Evolutionary conservation across 2,113 vertebrate species (phyloP).

Genomic region (Circaetus gallicus): DNA sequence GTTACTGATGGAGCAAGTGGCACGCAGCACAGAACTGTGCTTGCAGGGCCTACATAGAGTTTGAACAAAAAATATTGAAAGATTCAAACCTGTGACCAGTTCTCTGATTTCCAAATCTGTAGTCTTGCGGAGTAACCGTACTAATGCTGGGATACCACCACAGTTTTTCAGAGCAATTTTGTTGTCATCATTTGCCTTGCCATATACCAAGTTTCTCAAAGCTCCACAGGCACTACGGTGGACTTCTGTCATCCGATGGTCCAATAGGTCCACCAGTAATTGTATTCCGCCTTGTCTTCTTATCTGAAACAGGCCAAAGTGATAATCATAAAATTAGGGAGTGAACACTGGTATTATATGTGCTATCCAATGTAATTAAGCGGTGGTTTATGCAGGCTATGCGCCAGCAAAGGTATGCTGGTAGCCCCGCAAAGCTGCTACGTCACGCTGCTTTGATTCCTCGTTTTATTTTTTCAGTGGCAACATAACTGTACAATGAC

Average conservation of each 20-base stretch:
- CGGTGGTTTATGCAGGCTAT: not conserved
- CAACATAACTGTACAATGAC: not conserved
- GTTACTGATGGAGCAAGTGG: not conserved
- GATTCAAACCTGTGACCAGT: slow-evolving; percentile 91
- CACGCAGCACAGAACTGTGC: not conserved
- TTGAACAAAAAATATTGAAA: not conserved
- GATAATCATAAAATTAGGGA: not conserved
- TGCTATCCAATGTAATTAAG: not conserved
- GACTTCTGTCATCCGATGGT: slow-evolving; percentile 97
- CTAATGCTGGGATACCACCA: slow-evolving; percentile 94
- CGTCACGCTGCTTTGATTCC: not conserved
- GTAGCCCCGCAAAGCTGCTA: not conserved
- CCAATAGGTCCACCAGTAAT: slow-evolving; percentile 93
- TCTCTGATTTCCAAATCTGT: slow-evolving; percentile 96
- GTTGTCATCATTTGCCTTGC: slow-evolving; percentile 98
- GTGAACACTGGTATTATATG: not conserved
- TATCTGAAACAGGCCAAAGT: slow-evolving; percentile 80
- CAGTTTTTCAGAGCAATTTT: slow-evolving; percentile 98
- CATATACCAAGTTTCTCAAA: slow-evolving; percentile 94
- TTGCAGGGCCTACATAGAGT: not conserved
- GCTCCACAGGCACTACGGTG: slow-evolving; percentile 98
- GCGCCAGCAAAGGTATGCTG: not conserved
- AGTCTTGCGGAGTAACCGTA: slow-evolving; percentile 93
- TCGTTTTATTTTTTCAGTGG: not conserved
- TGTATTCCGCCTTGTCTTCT: slow-evolving; percentile 96